A percentile compares a stretch with the other conserved stretches of the same genome.
Conservation (phyloP, 2,888 invertebrate species). For the Ceramica pisi region DNA sequence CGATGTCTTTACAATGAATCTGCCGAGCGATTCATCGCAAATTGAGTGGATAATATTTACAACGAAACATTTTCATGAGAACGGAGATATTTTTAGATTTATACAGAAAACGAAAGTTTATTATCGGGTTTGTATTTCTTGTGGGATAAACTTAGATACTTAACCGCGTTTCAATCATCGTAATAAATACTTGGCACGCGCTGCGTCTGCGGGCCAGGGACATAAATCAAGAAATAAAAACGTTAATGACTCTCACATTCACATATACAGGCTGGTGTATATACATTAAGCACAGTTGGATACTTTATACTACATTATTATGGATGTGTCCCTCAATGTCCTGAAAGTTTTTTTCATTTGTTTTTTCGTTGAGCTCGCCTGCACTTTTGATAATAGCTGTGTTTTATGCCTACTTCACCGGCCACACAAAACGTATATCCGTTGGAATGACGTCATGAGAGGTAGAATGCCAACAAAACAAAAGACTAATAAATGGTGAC, state of each 20-base stretch:
- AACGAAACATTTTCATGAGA: conserved; percentile 63
- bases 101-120: conserved; percentile 49
- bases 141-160: conserved; percentile 54
- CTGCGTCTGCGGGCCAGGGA: conserved; percentile 36
- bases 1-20: conserved; percentile 70
- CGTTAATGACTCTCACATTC: conserved; percentile 58
- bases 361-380: conserved; percentile 52
- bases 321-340: conserved; percentile 52
- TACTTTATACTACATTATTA: conserved; percentile 52
- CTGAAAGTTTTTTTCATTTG: conserved; percentile 63
- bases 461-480: conserved; percentile 52
- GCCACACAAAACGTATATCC: conserved; percentile 53
- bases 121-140: conserved; percentile 52
- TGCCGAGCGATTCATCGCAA: conserved; percentile 70
- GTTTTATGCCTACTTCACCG: conserved; percentile 62
- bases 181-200: conserved; percentile 65
- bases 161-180: conserved; percentile 59
- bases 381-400: conserved; percentile 66
- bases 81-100: conserved; percentile 49
- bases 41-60: conserved; percentile 70
- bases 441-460: conserved; percentile 48
- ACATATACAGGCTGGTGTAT: conserved; percentile 38
- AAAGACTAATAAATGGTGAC: conserved; percentile 43
- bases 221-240: conserved; percentile 64
- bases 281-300: conserved; percentile 56